Conservation (phyloP, 1,140 invertebrate species). For the Lepeophtheirus salmonis region DNA sequence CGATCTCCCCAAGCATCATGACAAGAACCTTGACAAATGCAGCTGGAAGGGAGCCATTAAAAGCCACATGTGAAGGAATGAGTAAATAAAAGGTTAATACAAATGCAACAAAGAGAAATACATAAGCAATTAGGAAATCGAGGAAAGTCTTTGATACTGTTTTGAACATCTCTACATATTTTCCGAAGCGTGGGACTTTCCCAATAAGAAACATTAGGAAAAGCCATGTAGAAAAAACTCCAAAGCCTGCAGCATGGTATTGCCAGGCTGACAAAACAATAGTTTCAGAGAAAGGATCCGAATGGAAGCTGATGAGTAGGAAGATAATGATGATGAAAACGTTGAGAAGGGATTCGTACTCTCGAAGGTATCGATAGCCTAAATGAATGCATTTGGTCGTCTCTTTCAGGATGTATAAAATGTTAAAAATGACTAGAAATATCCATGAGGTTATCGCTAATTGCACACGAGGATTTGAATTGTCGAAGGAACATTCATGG, state of each 20-base stretch:
- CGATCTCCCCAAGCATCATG: conserved; percentile 71
- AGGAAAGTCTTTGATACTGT: conserved; percentile 44
- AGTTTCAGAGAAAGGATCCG: background rate
- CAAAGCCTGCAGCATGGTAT: conserved; percentile 59
- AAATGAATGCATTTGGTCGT: conserved; percentile 52
- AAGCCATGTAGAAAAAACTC: conserved; percentile 60
- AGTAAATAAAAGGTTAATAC: conserved; percentile 57
- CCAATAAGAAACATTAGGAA: conserved; percentile 73
- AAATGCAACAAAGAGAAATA: conserved; percentile 55
- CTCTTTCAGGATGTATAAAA: conserved; percentile 40
- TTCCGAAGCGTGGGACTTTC: conserved; percentile 58
- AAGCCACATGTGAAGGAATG: conserved; percentile 50
- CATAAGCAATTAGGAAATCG: conserved; percentile 53
- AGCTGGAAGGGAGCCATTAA: conserved; percentile 41
- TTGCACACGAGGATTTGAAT: background rate
- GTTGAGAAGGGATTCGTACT: conserved; percentile 62
- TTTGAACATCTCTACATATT: conserved; percentile 44
- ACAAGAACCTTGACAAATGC: conserved; percentile 57
- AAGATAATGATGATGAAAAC: conserved; percentile 62
- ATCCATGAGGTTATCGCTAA: conserved; percentile 1
- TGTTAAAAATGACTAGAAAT: conserved; percentile 35
- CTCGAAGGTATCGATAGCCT: conserved; percentile 50
- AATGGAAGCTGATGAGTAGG: conserved; percentile 46
- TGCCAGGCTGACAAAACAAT: conserved; percentile 45
- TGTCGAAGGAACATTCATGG: background rate